These are phyloP conservation scores for Neomicropteryx cornuta DNA, from an alignment of 1,140 invertebrate genomes.

Conservation along the genomic window DNA sequence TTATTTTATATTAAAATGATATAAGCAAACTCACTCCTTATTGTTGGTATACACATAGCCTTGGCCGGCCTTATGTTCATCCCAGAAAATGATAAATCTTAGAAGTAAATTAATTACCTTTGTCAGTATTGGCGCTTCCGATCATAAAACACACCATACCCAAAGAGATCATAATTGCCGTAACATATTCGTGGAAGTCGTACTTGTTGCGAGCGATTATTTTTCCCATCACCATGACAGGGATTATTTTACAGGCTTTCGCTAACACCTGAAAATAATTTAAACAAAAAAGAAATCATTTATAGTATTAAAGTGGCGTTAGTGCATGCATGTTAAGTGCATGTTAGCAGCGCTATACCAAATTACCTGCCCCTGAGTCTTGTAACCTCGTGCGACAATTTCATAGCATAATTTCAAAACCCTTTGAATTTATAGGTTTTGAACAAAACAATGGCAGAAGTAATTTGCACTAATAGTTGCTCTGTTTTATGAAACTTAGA, in stretches of 20 bases:
- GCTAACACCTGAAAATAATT: conserved; percentile 61
- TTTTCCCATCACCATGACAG: conserved; percentile 98
- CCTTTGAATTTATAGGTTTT: too few relatives aligned
- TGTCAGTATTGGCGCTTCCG: conserved; percentile 46
- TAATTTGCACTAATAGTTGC: too few relatives aligned
- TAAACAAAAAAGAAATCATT: background rate
- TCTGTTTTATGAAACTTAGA: too few relatives aligned
- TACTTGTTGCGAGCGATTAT: conserved; percentile 82
- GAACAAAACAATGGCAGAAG: too few relatives aligned
- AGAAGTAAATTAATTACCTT: conserved; percentile 22
- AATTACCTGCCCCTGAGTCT: background rate
- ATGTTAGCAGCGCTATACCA: background rate
- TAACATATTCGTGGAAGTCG: conserved; percentile 86
- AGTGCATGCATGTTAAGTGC: background rate
- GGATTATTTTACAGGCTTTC: conserved; percentile 90
- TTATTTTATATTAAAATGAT: too few relatives aligned
- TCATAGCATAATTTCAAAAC: too few relatives aligned
- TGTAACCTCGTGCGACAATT: too few relatives aligned
- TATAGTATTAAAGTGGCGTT: background rate
- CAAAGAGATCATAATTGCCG: conserved; percentile 78
- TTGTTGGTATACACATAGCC: too few relatives aligned
- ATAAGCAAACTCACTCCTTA: too few relatives aligned
- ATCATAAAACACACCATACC: conserved; percentile 90
- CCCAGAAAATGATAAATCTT: too few relatives aligned
- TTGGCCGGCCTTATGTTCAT: too few relatives aligned